Conservation (phyloP, 1,140 invertebrate species). For the Drosophila obscura region DNA sequence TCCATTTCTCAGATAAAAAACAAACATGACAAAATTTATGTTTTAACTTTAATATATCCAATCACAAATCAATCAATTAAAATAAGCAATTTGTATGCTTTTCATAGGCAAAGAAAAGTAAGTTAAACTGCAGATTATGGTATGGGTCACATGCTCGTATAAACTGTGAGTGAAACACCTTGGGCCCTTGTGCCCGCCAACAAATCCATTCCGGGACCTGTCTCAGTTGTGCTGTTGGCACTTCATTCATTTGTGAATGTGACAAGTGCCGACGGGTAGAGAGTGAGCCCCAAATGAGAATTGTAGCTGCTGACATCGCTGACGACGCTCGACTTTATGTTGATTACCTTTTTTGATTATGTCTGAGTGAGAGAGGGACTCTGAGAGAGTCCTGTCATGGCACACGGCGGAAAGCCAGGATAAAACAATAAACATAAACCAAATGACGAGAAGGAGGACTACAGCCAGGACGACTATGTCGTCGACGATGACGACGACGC, state of each 20-base stretch:
- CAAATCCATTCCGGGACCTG: constrained; percentile 32
- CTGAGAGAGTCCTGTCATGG: constrained; percentile 41
- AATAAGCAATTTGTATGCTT: background rate
- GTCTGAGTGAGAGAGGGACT: constrained; percentile 61
- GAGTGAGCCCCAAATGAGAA: constrained; percentile 47
- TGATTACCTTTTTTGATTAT: constrained; percentile 83
- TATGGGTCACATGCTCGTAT: background rate
- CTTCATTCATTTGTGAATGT: constrained; percentile 80
- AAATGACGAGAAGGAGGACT: constrained; percentile 45
- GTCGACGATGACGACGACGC: constrained; percentile 2
- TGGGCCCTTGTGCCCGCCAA: constrained; percentile 3
- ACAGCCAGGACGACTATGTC: background rate
- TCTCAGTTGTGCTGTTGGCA: constrained; percentile 79
- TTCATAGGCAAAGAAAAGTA: background rate
- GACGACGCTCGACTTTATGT: constrained; percentile 78
- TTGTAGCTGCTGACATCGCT: constrained; percentile 66
- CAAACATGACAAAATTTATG: too few relatives aligned
- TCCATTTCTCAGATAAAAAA: too few relatives aligned
- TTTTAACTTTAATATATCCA: too few relatives aligned
- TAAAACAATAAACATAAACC: constrained; percentile 82
- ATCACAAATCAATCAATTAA: too few relatives aligned
- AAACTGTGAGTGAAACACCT: constrained; percentile 7
- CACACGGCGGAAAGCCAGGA: constrained; percentile 70
- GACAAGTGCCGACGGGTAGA: constrained; percentile 60
- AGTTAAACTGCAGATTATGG: background rate